Evolutionary conservation across 2,113 vertebrate genomes (phyloP).

Genomic region (Trematocara macrostoma): DNA sequence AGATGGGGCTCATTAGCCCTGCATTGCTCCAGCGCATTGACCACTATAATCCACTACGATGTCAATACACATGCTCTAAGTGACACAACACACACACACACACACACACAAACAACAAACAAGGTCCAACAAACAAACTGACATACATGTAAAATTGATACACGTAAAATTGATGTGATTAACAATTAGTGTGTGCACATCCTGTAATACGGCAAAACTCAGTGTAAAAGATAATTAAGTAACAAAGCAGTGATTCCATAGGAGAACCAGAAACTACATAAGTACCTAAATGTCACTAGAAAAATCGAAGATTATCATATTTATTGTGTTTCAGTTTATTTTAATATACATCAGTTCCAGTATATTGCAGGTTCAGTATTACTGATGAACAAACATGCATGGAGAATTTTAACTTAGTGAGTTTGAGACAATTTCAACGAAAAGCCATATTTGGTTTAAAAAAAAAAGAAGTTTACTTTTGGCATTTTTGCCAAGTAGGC

Average conservation of each 20-base stretch:
- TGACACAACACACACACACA: neutral
- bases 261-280: neutral
- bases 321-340: neutral
- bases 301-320: neutral
- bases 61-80: neutral
- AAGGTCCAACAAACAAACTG: neutral
- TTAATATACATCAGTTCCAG: neutral
- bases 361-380: neutral
- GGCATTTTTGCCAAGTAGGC: neutral
- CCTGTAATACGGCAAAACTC: neutral
- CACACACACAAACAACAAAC: neutral
- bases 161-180: neutral
- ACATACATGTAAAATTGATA: neutral
- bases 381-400: neutral
- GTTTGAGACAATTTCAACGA: neutral
- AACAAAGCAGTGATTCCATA: neutral
- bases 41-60: conserved; percentile 57
- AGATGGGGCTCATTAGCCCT: conserved; percentile 87
- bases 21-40: conserved; percentile 66
- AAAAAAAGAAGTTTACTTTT: neutral
- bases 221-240: neutral
- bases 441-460: neutral
- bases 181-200: neutral
- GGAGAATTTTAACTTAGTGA: neutral
- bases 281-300: neutral